A percentile compares a stretch with the other conserved stretches of the same genome.
Evolutionary conservation across 2,888 invertebrate species (phyloP).

Genomic region (Gonocerus acuteangulatus): DNA sequence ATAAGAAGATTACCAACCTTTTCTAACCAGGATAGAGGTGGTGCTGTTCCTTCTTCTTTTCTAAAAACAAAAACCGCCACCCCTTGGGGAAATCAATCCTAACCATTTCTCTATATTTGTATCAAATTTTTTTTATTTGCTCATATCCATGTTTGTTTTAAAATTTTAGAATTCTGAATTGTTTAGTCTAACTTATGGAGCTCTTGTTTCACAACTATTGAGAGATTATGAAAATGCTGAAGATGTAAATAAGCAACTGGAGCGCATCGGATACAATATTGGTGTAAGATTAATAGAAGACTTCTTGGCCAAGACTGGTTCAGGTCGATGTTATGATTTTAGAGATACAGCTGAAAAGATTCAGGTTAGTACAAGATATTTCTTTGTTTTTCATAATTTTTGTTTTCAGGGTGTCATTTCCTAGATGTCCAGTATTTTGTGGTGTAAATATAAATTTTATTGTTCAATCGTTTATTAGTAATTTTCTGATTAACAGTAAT

Average conservation of each 20-base stretch:
- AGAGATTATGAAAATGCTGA: slow-evolving; percentile 95
- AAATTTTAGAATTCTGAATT: slow-evolving; percentile 81
- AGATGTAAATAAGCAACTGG: slow-evolving; percentile 94
- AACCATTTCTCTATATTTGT: no score
- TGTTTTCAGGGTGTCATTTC: not conserved
- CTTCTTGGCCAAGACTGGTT: slow-evolving; percentile 83
- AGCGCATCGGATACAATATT: slow-evolving; percentile 95
- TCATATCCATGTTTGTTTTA: no score
- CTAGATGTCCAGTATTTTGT: not conserved
- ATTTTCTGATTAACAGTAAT: not conserved
- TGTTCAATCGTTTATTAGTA: slow-evolving; percentile 3
- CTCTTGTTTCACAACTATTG: slow-evolving; percentile 91
- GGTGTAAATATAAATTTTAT: not conserved
- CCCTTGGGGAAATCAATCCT: no score
- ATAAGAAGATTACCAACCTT: no score
- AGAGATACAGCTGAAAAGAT: slow-evolving; percentile 95
- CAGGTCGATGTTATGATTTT: slow-evolving; percentile 87
- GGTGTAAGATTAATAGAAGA: slow-evolving; percentile 96
- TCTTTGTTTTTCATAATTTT: not conserved
- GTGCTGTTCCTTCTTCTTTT: no score
- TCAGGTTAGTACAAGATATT: slow-evolving; percentile 50
- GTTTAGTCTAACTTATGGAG: slow-evolving; percentile 94
- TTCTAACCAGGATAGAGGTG: no score
- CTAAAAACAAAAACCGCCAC: no score
- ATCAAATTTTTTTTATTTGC: no score